A percentile compares a stretch with the other conserved stretches of the same genome.
Conservation (phyloP, 2,888 invertebrate genomes). For the Rhingia campestris region DNA sequence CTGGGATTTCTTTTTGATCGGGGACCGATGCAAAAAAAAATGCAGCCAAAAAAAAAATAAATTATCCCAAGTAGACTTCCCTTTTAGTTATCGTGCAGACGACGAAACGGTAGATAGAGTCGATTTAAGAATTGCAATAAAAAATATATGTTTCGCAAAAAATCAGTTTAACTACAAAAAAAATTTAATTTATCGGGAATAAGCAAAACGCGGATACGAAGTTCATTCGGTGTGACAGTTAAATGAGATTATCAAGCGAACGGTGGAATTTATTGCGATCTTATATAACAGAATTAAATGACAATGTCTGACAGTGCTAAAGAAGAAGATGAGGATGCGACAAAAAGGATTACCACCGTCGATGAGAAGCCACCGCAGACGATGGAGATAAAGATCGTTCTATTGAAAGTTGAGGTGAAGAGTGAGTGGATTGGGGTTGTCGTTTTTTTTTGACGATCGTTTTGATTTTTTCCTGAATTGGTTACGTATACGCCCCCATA, state of each 20-base stretch:
- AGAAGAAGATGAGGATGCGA: conserved; percentile 46
- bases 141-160: conserved; percentile 21
- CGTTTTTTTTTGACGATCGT: neutral
- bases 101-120: conserved; percentile 64
- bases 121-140: conserved; percentile 20
- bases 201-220: no score
- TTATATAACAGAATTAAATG: conserved; percentile 43
- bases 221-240: neutral
- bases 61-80: conserved; percentile 43
- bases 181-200: neutral
- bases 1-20: conserved; percentile 54
- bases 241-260: conserved; percentile 18
- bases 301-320: conserved; percentile 52
- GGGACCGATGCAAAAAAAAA: conserved; percentile 23
- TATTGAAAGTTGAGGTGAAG: conserved; percentile 64
- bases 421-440: conserved; percentile 5
- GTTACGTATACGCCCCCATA: conserved; percentile 26
- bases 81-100: conserved; percentile 65
- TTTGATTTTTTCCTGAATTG: neutral
- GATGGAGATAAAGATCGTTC: conserved; percentile 60
- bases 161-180: neutral
- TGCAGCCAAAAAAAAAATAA: conserved; percentile 14
- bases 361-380: conserved; percentile 40
- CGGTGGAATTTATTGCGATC: conserved; percentile 1
- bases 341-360: conserved; percentile 25